These are phyloP conservation scores for Apotomis turbidana DNA, from an alignment of 2,888 invertebrate genomes.

Conservation along the genomic window DNA sequence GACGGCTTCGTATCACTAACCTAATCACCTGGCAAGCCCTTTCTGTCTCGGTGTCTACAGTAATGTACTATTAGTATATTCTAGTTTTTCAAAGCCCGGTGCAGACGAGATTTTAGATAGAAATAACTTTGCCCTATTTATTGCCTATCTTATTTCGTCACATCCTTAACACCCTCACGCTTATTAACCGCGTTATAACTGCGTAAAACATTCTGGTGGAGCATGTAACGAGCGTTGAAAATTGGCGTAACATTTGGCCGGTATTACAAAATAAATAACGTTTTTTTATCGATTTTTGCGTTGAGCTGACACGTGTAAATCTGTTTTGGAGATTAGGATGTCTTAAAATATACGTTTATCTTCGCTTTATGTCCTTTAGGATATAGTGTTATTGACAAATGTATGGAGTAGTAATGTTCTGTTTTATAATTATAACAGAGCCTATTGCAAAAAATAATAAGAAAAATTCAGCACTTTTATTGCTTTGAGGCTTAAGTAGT, in stretches of 20 bases:
- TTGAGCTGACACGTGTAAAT: conserved; percentile 21
- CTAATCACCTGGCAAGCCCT: too few relatives aligned
- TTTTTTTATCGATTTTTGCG: not conserved
- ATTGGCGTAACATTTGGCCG: conserved; percentile 62
- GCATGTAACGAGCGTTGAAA: conserved; percentile 66
- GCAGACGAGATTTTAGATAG: too few relatives aligned
- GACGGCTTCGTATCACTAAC: too few relatives aligned
- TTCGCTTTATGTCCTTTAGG: not conserved
- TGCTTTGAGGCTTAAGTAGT: too few relatives aligned
- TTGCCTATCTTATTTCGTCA: conserved; percentile 5
- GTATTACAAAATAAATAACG: conserved; percentile 31
- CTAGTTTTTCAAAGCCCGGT: too few relatives aligned
- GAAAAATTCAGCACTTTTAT: too few relatives aligned
- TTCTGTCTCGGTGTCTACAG: too few relatives aligned
- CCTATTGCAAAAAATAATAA: too few relatives aligned
- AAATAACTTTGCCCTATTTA: conserved; percentile 3
- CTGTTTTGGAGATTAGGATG: conserved; percentile 15
- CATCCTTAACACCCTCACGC: conserved; percentile 58
- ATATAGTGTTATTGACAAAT: too few relatives aligned
- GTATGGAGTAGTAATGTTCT: too few relatives aligned
- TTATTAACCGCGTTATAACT: conserved; percentile 57
- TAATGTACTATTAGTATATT: too few relatives aligned
- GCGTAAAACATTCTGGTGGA: conserved; percentile 59
- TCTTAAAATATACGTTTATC: conserved; percentile 21
- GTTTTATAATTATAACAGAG: too few relatives aligned